Conservation (phyloP, 1,140 invertebrate species). For the Drosophila arawakana region DNA sequence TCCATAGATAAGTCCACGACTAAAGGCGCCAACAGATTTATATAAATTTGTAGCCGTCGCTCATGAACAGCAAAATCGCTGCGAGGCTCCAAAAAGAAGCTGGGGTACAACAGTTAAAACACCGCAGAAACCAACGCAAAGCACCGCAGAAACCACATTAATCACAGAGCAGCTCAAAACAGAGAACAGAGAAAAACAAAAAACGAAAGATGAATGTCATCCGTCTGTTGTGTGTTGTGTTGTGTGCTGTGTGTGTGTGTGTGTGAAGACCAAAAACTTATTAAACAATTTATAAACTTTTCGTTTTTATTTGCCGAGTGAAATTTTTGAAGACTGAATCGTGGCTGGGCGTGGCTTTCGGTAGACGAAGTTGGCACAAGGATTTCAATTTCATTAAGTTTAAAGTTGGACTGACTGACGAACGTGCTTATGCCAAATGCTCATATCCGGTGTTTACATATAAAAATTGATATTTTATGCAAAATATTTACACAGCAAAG, state of each 20-base stretch:
- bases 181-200: constrained; percentile 18
- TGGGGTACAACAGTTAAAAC: background rate
- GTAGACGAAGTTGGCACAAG: constrained; percentile 17
- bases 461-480: constrained; percentile 80
- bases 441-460: constrained; percentile 54
- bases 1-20: constrained; percentile 39
- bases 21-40: constrained; percentile 38
- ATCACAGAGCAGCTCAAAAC: constrained; percentile 12
- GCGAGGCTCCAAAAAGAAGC: constrained; percentile 11
- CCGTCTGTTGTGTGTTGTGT: background rate
- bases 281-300: constrained; percentile 64
- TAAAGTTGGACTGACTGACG: constrained; percentile 32
- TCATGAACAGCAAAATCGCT: constrained; percentile 19
- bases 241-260: background rate
- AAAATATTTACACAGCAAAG: constrained; percentile 61
- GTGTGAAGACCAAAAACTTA: constrained; percentile 27
- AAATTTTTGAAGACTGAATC: too few species aligned
- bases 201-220: constrained; percentile 35
- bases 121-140: background rate
- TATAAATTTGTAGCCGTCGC: constrained; percentile 46
- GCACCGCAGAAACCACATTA: constrained; percentile 31
- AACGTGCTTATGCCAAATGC: constrained; percentile 42
- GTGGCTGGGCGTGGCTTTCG: background rate
- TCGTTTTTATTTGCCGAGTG: constrained; percentile 13
- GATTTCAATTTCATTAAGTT: constrained; percentile 73